Percentiles rank a stretch among this genome's conserved stretches.
Evolutionary conservation across 1,140 invertebrate species (phyloP).

Genomic region (Drosophila punjabiensis): DNA sequence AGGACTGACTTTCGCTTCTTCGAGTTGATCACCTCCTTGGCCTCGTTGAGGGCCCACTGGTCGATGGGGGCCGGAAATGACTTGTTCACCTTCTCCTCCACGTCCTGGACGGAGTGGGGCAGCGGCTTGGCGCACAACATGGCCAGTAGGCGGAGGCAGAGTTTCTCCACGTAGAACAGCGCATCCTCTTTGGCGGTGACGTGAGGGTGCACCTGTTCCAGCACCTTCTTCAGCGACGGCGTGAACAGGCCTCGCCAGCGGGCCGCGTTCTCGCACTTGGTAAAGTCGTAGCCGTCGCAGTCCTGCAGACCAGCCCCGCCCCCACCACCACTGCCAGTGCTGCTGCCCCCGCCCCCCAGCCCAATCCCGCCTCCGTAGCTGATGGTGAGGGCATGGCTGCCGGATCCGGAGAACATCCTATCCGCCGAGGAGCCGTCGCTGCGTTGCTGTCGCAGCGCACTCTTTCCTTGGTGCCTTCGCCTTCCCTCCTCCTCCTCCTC

Average conservation of each 20-base stretch:
- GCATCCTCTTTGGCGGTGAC: constrained; percentile 95
- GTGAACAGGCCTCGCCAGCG: constrained; percentile 97
- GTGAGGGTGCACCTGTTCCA: constrained; percentile 95
- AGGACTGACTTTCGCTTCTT: constrained; percentile 94
- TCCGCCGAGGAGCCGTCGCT: constrained; percentile 25
- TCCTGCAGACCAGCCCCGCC: constrained; percentile 61
- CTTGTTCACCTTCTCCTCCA: constrained; percentile 95
- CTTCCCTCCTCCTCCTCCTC: constrained; percentile 31
- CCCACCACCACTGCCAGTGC: constrained; percentile 20
- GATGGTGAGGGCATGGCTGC: constrained; percentile 45
- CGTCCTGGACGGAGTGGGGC: constrained; percentile 93
- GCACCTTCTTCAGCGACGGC: constrained; percentile 92
- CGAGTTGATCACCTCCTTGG: constrained; percentile 92
- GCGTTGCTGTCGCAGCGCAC: constrained; percentile 15
- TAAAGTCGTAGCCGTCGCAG: constrained; percentile 92
- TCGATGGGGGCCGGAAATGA: constrained; percentile 97
- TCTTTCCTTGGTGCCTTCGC: constrained; percentile 29
- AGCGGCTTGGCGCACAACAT: constrained; percentile 95
- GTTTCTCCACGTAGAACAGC: constrained; percentile 95
- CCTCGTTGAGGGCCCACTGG: constrained; percentile 95
- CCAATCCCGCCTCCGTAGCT: constrained; percentile 43
- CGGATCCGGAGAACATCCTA: constrained; percentile 47
- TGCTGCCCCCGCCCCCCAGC: constrained; percentile 29
- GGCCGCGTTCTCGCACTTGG: constrained; percentile 93
- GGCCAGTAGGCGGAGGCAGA: constrained; percentile 94